Percentiles rank a stretch among this genome's conserved stretches.
These are phyloP conservation scores for Lerema accius DNA, from an alignment of 1,140 invertebrate species.

Conservation along the genomic window DNA sequence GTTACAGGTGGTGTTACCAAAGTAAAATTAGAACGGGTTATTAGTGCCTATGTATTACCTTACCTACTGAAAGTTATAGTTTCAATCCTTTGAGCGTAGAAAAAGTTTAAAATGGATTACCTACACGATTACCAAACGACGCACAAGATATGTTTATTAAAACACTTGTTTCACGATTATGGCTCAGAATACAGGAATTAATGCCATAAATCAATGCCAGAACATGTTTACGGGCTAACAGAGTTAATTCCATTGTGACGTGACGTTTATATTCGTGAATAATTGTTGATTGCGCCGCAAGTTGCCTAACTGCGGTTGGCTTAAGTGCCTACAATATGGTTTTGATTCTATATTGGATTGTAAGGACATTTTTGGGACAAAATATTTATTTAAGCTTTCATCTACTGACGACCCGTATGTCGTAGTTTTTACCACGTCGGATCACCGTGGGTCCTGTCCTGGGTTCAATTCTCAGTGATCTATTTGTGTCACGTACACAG, in stretches of 20 bases:
- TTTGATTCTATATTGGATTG: neutral
- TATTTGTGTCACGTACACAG: too few relatives aligned
- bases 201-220: slow-evolving; percentile 77
- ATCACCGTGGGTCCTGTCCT: too few relatives aligned
- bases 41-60: slow-evolving; percentile 9
- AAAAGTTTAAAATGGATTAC: slow-evolving; percentile 24
- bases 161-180: slow-evolving; percentile 72
- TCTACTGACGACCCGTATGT: too few relatives aligned
- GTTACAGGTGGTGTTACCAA: too few relatives aligned
- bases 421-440: too few relatives aligned
- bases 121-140: slow-evolving; percentile 35
- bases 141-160: slow-evolving; percentile 54
- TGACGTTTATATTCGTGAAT: slow-evolving; percentile 79
- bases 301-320: slow-evolving; percentile 6
- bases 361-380: too few relatives aligned
- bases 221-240: slow-evolving; percentile 79
- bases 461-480: too few relatives aligned
- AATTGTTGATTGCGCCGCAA: slow-evolving; percentile 66
- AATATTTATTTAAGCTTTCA: too few relatives aligned
- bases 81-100: slow-evolving; percentile 11
- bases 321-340: slow-evolving; percentile 10
- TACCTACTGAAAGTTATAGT: slow-evolving; percentile 10
- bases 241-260: slow-evolving; percentile 77
- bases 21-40: too few relatives aligned
- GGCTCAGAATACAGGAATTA: slow-evolving; percentile 68